Evolutionary conservation across 2,797 vertebrate genomes (phyloP).

Genomic region (Salarias fasciatus): DNA sequence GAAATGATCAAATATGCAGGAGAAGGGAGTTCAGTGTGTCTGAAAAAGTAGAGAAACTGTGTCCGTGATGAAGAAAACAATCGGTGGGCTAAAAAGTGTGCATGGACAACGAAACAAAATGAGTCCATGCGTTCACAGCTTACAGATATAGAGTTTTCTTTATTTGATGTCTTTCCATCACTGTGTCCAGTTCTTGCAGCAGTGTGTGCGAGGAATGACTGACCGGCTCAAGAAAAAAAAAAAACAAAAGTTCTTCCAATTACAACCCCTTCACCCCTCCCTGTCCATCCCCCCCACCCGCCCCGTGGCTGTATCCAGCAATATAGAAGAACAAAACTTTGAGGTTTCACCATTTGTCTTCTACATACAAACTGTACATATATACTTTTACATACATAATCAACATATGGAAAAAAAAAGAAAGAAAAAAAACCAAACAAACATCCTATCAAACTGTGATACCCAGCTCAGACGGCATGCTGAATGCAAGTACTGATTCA

Average conservation of each 20-base stretch:
- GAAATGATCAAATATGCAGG: too few species aligned
- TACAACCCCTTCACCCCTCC: slow-evolving; percentile 13
- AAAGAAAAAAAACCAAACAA: slow-evolving; percentile 12
- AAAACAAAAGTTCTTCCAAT: slow-evolving; percentile 12
- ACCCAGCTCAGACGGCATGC: slow-evolving; percentile 83
- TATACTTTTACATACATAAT: slow-evolving; percentile 72
- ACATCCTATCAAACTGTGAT: slow-evolving; percentile 72
- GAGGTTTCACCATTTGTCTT: slow-evolving; percentile 66
- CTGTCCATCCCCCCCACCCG: too few species aligned
- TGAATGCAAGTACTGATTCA: slow-evolving; percentile 86
- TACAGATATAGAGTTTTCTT: slow-evolving; percentile 74
- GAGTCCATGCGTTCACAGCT: neutral
- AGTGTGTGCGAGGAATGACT: slow-evolving; percentile 64
- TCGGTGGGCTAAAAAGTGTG: too few species aligned
- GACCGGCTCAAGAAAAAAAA: slow-evolving; percentile 31
- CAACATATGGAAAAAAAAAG: slow-evolving; percentile 66
- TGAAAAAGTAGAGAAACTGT: too few species aligned
- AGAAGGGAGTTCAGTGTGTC: too few species aligned
- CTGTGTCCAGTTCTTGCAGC: slow-evolving; percentile 75
- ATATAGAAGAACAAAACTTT: slow-evolving; percentile 49
- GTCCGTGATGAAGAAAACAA: too few species aligned
- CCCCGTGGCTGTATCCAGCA: slow-evolving; percentile 44
- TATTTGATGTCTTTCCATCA: slow-evolving; percentile 73
- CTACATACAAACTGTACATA: slow-evolving; percentile 79
- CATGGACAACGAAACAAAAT: too few species aligned